Conservation (phyloP, 2,797 vertebrate species). For the Argya squamiceps region DNA sequence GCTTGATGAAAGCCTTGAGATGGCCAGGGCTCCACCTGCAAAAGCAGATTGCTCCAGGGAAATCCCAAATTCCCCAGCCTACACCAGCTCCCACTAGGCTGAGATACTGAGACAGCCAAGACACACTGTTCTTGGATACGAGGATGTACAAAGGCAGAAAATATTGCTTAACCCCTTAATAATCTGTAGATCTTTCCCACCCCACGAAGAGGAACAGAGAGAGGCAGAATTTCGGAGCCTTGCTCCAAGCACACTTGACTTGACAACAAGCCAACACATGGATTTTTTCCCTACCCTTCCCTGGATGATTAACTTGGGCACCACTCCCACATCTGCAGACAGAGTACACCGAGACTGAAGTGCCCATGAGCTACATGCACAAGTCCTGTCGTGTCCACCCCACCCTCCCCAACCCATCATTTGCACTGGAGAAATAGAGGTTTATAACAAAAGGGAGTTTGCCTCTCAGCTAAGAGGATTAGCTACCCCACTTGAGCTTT, state of each 20-base stretch:
- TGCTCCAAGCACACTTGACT: not conserved
- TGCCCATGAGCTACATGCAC: not conserved
- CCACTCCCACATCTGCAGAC: not conserved
- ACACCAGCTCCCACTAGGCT: rapidly evolving
- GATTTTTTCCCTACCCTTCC: not conserved
- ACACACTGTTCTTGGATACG: not conserved
- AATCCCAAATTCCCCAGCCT: not conserved
- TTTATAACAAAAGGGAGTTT: not conserved
- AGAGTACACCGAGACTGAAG: not conserved
- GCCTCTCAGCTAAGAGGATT: not conserved
- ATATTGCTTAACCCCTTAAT: not conserved
- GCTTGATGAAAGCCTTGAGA: not conserved
- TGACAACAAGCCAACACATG: not conserved
- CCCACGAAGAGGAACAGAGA: not conserved
- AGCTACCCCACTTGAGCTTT: not conserved
- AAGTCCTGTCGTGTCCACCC: not conserved
- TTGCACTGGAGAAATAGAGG: not conserved
- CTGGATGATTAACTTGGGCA: not conserved
- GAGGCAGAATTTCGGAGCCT: not conserved
- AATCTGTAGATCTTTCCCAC: not conserved
- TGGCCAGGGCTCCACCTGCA: not conserved
- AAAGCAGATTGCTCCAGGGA: not conserved
- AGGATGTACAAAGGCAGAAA: not conserved
- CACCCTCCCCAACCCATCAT: not conserved
- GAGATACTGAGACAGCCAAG: not conserved